Evolutionary conservation across 1,140 invertebrate genomes (phyloP).

Genomic region (Drosophila miranda): DNA sequence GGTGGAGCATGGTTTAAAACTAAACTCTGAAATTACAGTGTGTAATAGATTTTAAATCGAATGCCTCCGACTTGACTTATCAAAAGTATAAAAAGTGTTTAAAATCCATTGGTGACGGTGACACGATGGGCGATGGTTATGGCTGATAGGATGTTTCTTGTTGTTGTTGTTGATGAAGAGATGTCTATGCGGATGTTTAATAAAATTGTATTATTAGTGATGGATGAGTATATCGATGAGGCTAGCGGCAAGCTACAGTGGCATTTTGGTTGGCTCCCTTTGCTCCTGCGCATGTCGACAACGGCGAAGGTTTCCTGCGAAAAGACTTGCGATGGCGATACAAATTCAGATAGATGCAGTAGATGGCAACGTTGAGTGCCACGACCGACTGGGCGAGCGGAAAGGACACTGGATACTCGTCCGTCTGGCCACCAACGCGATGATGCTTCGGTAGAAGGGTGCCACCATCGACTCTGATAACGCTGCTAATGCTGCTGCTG

Average conservation of each 20-base stretch:
- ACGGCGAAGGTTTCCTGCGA: conserved; percentile 74
- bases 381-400: conserved; percentile 17
- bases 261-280: background rate
- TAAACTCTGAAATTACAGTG: conserved; percentile 69
- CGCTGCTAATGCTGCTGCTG: conserved; percentile 4
- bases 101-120: conserved; percentile 70
- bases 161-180: background rate
- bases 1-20: conserved; percentile 56
- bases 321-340: conserved; percentile 81
- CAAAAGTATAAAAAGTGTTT: conserved; percentile 80
- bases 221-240: conserved; percentile 47
- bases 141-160: conserved; percentile 22
- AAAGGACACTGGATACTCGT: conserved; percentile 22
- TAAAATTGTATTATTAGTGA: conserved; percentile 32
- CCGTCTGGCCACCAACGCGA: background rate
- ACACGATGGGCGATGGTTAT: conserved; percentile 42
- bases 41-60: conserved; percentile 79
- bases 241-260: conserved; percentile 31
- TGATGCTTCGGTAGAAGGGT: no score
- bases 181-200: conserved; percentile 25
- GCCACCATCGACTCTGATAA: background rate
- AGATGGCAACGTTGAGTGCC: conserved; percentile 55
- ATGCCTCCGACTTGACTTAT: conserved; percentile 77
- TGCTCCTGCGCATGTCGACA: background rate
- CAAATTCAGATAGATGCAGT: conserved; percentile 77